These are phyloP conservation scores for Nothoprocta pentlandii DNA, from an alignment of 2,113 vertebrate genomes.

Conservation along the genomic window DNA sequence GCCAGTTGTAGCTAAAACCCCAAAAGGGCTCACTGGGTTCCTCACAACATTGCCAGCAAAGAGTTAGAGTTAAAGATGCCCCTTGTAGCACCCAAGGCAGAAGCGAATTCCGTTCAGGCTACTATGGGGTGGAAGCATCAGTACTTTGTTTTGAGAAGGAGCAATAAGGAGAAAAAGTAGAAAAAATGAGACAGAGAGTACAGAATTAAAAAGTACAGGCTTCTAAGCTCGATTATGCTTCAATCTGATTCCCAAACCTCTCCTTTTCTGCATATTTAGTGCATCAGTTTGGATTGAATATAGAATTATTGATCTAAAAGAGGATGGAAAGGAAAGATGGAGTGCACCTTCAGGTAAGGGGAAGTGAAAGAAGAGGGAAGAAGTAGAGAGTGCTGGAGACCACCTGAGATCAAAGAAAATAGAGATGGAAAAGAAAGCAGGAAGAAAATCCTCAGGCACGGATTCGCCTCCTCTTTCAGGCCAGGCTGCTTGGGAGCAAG, in stretches of 20 bases:
- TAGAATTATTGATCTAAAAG: neutral
- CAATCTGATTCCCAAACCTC: neutral
- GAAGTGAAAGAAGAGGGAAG: neutral
- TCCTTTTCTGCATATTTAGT: neutral
- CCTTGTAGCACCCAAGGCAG: neutral
- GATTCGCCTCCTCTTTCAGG: neutral
- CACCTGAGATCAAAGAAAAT: neutral
- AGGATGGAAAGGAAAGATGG: neutral
- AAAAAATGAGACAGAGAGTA: neutral
- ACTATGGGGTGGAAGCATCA: neutral
- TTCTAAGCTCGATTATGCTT: fast-evolving
- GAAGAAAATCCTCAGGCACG: neutral
- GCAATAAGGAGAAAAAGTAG: neutral
- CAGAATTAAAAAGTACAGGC: neutral
- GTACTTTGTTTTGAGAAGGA: neutral
- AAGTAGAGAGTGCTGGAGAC: neutral
- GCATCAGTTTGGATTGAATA: neutral
- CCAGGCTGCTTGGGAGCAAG: neutral
- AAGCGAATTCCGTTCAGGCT: neutral
- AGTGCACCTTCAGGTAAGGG: neutral
- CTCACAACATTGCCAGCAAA: neutral
- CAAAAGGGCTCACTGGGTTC: neutral
- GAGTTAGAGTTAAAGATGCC: neutral
- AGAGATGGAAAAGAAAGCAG: neutral
- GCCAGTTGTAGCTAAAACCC: neutral